These are phyloP conservation scores for Dexiosoma caninum DNA, from an alignment of 2,888 invertebrate genomes.

Conservation along the genomic window DNA sequence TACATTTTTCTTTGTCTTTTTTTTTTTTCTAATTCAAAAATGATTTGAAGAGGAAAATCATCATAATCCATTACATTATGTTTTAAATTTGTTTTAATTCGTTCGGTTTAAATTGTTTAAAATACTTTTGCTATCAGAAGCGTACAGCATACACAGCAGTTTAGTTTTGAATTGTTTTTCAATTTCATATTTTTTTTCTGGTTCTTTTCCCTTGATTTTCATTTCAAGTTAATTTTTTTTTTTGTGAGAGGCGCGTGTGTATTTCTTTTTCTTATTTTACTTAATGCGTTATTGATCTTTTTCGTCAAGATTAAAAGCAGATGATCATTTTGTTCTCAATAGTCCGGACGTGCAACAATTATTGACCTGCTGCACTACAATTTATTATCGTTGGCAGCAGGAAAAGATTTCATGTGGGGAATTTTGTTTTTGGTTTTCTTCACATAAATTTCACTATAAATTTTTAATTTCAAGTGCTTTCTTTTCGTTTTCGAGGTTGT, in stretches of 20 bases:
- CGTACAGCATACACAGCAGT: constrained; percentile 34
- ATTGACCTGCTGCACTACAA: constrained; percentile 65
- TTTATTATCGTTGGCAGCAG: not conserved
- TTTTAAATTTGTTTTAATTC: constrained; percentile 30
- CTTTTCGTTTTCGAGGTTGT: constrained; percentile 3
- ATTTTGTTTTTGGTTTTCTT: constrained; percentile 18
- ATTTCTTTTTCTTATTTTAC: not conserved
- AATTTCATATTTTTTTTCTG: constrained; percentile 9
- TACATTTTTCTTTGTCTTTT: not conserved
- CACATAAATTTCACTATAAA: not conserved
- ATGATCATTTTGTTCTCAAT: constrained; percentile 62
- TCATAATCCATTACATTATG: constrained; percentile 29
- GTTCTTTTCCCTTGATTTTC: constrained; percentile 30
- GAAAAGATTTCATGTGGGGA: constrained; percentile 11
- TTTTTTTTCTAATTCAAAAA: not conserved
- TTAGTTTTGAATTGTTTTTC: constrained; percentile 38
- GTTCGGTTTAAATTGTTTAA: not conserved
- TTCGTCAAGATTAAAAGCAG: constrained; percentile 66
- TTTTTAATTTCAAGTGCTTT: constrained; percentile 43
- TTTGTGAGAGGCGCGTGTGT: constrained; percentile 33
- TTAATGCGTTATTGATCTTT: constrained; percentile 45
- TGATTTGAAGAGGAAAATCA: constrained; percentile 43
- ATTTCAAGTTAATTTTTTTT: constrained; percentile 7
- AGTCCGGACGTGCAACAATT: constrained; percentile 61
- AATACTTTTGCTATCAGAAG: not conserved